Conservation (phyloP, 2,888 invertebrate genomes). For the Acronicta aceris region DNA sequence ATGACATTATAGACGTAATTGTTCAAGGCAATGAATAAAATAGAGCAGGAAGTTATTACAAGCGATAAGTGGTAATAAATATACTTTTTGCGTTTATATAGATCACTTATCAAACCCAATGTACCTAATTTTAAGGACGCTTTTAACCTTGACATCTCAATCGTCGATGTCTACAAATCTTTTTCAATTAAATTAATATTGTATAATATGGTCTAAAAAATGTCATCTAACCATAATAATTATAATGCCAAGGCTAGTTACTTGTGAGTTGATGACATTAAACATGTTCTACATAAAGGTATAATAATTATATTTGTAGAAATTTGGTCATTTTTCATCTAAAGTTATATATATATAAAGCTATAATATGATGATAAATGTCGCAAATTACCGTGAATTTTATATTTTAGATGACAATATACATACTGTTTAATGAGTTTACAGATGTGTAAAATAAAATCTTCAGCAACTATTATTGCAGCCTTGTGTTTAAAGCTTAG, state of each 20-base stretch:
- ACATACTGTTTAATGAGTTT: not conserved
- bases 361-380: no score
- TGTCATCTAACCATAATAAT: conserved; percentile 20
- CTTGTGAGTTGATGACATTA: conserved; percentile 4
- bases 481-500: not conserved
- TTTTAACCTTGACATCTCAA: conserved; percentile 21
- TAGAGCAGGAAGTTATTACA: conserved; percentile 59
- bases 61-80: conserved; percentile 39
- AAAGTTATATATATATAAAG: conserved; percentile 6
- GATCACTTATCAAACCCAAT: conserved; percentile 21
- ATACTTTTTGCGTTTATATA: conserved; percentile 41
- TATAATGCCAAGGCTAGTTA: conserved; percentile 59
- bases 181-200: conserved; percentile 14
- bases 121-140: conserved; percentile 8
- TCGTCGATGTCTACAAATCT: conserved; percentile 9
- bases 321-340: conserved; percentile 1
- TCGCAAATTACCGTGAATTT: conserved; percentile 1
- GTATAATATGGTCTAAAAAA: conserved; percentile 9
- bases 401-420: not conserved
- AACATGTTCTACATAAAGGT: conserved; percentile 52
- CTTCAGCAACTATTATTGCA: not conserved
- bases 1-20: conserved; percentile 53
- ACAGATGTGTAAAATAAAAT: not conserved
- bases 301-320: conserved; percentile 24
- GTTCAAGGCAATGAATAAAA: conserved; percentile 52